A percentile compares a stretch with the other conserved stretches of the same genome.
phyloP scores from a whole-genome alignment of 2,888 invertebrate genomes.

The Lasioglossum vierecki region DNA sequence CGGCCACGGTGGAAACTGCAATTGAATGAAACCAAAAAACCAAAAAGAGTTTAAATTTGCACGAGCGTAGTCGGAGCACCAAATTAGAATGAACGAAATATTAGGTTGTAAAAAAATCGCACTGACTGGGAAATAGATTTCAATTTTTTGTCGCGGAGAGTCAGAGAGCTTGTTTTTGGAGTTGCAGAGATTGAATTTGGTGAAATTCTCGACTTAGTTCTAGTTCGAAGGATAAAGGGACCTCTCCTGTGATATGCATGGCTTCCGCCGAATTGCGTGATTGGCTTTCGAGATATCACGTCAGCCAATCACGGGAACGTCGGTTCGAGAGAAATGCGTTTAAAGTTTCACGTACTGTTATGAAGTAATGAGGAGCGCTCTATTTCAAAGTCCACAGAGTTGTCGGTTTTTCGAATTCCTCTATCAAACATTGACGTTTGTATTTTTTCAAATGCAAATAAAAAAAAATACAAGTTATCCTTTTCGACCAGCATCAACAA shows the following conservation, averaged over 20 bases:
- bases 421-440: not conserved
- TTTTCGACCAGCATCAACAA: not conserved
- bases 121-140: not conserved
- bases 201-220: not conserved
- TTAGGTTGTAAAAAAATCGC: not conserved
- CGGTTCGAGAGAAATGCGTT: not conserved
- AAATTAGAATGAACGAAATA: not conserved
- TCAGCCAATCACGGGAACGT: not conserved
- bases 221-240: not conserved
- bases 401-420: not conserved
- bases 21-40: not conserved
- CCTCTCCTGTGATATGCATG: not conserved
- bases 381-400: not conserved
- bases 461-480: no score
- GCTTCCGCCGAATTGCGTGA: not conserved
- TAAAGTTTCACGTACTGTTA: not conserved
- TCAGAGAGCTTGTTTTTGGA: not conserved
- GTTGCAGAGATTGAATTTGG: not conserved
- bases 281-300: conserved; percentile 2
- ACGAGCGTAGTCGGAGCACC: not conserved
- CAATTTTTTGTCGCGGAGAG: not conserved
- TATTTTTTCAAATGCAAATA: not conserved
- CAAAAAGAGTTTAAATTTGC: not conserved
- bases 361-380: not conserved
- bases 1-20: not conserved